Evolutionary conservation across 2,113 vertebrate species (phyloP), one percentile per base, ranked within the genome.

Genomic region (Cygnus buccinator): DNA sequence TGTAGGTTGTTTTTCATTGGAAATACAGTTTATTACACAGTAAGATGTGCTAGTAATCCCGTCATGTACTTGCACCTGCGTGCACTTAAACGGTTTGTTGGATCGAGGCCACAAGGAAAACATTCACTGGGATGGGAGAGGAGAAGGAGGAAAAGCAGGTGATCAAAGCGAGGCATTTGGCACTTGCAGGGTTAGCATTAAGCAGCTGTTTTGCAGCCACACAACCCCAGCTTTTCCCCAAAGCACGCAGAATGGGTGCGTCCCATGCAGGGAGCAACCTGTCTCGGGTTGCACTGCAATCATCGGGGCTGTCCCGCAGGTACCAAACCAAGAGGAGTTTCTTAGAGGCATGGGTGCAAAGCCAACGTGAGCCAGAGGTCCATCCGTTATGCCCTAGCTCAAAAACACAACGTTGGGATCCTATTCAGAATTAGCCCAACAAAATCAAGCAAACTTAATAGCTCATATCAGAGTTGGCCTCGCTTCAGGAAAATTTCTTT

Each of bases 401-500:
- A 72, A 71, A 90, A 85, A 66, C 84, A 86, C 19, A 37, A 73
- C 81, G 72, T 72, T 81, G n/a, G 81, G 92, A 58, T 73, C 37
- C 15, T 23, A 12, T 61, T 82, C 84, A 93, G 70, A 95, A 89
- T 57, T 50, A 82, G 50, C 22, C 58, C 43, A 55, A 50, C 14
- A 90, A 90, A 94, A 91, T 67, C 82, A 93, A 92, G 86, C 16
- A 87, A 84, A 91, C 73, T 93, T 94, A 94, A 89, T 61, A 83
- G 89, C 58, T 92, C 58, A 31, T 92, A 92, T 94, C 77, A 81
- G 90, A 96, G 33, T 72, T 96, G 97, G 91, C 85, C 50, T 87
- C 52, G 50, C 83, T 81, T 97, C 93, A 90, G 91, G 85, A 95
- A 96, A 97, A 95, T 89, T 83, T 93, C 70, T 96, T 76, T 94